phyloP scores from a whole-genome alignment of 2,113 vertebrate genomes.

The Aegotheles bennettii region DNA sequence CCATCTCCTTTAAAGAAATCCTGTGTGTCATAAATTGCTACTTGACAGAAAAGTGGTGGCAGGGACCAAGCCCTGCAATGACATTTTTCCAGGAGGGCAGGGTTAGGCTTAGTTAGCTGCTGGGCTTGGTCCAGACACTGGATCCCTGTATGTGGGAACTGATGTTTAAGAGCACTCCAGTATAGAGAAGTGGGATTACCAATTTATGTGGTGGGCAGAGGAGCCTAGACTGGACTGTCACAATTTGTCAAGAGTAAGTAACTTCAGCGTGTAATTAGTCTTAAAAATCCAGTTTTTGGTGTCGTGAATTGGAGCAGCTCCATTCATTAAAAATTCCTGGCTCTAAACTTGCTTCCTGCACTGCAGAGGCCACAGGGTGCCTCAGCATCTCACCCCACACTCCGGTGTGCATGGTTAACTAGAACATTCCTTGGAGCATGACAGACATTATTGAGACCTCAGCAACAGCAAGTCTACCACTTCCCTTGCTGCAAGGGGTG shows the following conservation, averaged over 20 bases:
- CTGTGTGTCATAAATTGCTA: background rate
- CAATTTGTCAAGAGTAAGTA: background rate
- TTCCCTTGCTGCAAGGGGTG: background rate
- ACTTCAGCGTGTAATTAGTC: background rate
- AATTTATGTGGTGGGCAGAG: background rate
- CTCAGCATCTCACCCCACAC: background rate
- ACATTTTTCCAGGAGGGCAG: conserved; percentile 11
- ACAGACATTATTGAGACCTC: background rate
- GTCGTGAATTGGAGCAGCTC: background rate
- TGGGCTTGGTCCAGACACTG: background rate
- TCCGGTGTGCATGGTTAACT: background rate
- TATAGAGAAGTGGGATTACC: background rate
- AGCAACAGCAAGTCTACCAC: background rate
- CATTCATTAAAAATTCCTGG: background rate
- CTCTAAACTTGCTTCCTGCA: background rate
- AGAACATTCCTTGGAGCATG: background rate
- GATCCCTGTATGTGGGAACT: background rate
- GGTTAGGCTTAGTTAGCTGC: conserved; percentile 17
- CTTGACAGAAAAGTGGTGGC: background rate
- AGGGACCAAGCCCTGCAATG: background rate
- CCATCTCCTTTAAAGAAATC: background rate
- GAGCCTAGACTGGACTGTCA: background rate
- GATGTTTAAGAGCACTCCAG: background rate
- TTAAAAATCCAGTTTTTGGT: background rate
- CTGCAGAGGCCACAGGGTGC: background rate